Evolutionary conservation across 1,140 invertebrate species (phyloP).

Genomic region (Drosophila busckii): DNA sequence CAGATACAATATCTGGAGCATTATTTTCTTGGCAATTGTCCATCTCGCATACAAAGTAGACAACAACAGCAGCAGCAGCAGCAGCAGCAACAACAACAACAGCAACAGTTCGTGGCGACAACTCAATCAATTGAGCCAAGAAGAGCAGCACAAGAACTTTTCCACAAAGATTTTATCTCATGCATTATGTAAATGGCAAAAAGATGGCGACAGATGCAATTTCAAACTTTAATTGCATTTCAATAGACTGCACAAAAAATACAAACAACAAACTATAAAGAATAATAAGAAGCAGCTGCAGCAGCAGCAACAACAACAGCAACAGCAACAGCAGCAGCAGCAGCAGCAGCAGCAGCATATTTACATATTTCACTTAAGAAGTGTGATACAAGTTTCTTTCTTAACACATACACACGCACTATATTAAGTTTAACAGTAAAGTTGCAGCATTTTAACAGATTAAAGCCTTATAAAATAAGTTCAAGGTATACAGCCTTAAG

Average conservation of each 20-base stretch:
- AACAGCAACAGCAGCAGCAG: no score
- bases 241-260: constrained; percentile 42
- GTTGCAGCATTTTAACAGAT: no score
- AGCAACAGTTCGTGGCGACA: constrained; percentile 14
- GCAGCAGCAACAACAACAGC: neutral
- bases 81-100: constrained; percentile 6
- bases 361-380: constrained; percentile 21
- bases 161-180: constrained; percentile 34
- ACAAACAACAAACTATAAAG: neutral
- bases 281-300: neutral
- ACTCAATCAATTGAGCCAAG: constrained; percentile 40
- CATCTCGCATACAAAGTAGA: constrained; percentile 2
- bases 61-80: constrained; percentile 4
- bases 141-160: constrained; percentile 21
- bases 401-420: constrained; percentile 3
- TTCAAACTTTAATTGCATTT: constrained; percentile 67
- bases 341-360: no score
- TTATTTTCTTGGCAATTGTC: constrained; percentile 6
- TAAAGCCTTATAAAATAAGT: no score
- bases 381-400: constrained; percentile 15
- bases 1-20: constrained; percentile 2
- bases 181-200: constrained; percentile 53
- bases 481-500: no score
- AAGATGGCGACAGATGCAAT: constrained; percentile 48
- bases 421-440: no score